phyloP scores from a whole-genome alignment of 2,888 invertebrate species.

The Sesia bembeciformis region DNA sequence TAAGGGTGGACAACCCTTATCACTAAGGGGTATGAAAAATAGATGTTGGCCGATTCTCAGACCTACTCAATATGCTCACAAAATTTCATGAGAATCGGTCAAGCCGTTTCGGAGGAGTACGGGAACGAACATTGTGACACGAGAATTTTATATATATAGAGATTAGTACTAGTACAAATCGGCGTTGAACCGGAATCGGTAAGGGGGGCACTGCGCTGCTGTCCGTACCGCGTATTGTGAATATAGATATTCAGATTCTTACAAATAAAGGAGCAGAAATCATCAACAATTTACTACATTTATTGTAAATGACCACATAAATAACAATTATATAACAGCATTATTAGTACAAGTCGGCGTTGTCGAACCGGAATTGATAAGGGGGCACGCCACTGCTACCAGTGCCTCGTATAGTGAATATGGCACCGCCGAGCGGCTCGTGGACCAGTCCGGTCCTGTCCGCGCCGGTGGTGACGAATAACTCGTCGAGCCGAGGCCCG shows the following conservation, averaged over 20 bases:
- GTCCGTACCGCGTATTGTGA: constrained; percentile 44
- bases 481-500: constrained; percentile 74
- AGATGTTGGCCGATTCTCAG: no score
- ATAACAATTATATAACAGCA: neutral
- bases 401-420: constrained; percentile 46
- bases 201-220: constrained; percentile 28
- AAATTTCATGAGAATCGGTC: no score
- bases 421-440: constrained; percentile 44
- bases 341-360: constrained; percentile 40
- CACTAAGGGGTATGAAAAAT: no score
- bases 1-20: no score
- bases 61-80: no score
- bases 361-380: constrained; percentile 31
- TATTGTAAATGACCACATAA: neutral
- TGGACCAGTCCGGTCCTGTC: constrained; percentile 5
- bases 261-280: neutral
- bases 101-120: no score
- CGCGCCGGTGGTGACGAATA: constrained; percentile 76
- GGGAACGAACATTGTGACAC: no score
- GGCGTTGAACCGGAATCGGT: constrained; percentile 36
- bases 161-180: constrained; percentile 28
- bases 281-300: neutral
- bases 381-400: constrained; percentile 36
- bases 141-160: no score
- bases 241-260: constrained; percentile 20